Conservation (phyloP, 2,113 vertebrate species). For the Gymnobelideus leadbeateri region DNA sequence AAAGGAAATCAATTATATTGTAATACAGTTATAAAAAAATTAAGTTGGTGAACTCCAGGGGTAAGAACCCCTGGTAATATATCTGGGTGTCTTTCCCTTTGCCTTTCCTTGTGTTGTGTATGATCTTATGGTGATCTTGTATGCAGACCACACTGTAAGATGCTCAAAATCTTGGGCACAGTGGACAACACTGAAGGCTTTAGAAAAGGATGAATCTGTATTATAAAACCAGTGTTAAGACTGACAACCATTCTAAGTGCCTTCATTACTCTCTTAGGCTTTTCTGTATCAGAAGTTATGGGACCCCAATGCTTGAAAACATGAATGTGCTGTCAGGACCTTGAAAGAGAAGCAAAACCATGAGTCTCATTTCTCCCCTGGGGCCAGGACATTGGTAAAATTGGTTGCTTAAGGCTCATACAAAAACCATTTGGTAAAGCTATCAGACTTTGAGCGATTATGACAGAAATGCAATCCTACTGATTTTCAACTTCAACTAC, state of each 20-base stretch:
- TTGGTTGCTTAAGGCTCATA: not conserved
- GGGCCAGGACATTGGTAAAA: not conserved
- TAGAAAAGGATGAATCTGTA: not conserved
- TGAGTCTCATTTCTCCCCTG: not conserved
- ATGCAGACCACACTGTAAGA: not conserved
- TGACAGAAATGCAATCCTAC: not conserved
- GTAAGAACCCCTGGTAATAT: too few species aligned
- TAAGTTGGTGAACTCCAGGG: not conserved
- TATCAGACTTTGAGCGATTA: not conserved
- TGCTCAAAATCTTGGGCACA: not conserved
- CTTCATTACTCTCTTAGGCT: not conserved
- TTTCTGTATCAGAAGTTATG: too few species aligned
- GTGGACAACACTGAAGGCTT: not conserved
- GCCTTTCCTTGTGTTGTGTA: not conserved
- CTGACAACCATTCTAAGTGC: not conserved
- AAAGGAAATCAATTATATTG: not conserved
- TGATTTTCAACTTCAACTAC: not conserved
- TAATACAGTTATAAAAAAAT: not conserved
- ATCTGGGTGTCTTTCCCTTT: too few species aligned
- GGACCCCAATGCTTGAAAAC: not conserved
- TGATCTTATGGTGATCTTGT: too few species aligned
- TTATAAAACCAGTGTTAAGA: not conserved
- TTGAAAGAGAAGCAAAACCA: not conserved
- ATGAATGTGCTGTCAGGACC: not conserved
- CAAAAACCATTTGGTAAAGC: not conserved